phyloP scores from a whole-genome alignment of 92 coral and sea anemone genomes.

The Palythoa grandiflora region DNA sequence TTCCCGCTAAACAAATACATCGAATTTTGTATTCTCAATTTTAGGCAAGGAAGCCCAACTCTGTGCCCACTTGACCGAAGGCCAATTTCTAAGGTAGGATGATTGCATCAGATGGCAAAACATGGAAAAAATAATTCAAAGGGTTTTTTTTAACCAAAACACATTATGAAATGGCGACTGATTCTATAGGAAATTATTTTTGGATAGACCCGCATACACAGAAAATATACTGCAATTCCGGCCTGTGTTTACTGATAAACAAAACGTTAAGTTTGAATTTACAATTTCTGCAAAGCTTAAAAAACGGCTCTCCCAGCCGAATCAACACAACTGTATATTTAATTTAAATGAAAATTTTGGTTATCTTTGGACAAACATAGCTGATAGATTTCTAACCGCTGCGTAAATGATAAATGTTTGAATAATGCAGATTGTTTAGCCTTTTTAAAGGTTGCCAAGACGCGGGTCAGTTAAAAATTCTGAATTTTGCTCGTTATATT shows the following conservation, averaged over 20 bases:
- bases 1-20: background rate
- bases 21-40: background rate
- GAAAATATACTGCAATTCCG: background rate
- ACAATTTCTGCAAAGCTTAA: background rate
- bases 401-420: background rate
- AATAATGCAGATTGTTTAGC: background rate
- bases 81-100: conserved; percentile 90
- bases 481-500: background rate
- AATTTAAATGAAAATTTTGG: no score
- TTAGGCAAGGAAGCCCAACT: conserved; percentile 87
- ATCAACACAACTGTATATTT: no score
- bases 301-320: no score
- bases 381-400: background rate
- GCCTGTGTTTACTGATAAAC: background rate
- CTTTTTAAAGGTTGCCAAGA: background rate
- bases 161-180: background rate
- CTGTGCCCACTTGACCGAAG: conserved; percentile 93
- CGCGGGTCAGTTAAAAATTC: background rate
- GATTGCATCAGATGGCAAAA: background rate
- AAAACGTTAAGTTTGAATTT: background rate
- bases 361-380: background rate
- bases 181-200: background rate
- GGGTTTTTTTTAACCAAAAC: background rate
- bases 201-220: background rate
- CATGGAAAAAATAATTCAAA: background rate